Base-by-base conservation (phyloP, 2,113 vertebrate species). In the Lampris incognitus region DNA sequence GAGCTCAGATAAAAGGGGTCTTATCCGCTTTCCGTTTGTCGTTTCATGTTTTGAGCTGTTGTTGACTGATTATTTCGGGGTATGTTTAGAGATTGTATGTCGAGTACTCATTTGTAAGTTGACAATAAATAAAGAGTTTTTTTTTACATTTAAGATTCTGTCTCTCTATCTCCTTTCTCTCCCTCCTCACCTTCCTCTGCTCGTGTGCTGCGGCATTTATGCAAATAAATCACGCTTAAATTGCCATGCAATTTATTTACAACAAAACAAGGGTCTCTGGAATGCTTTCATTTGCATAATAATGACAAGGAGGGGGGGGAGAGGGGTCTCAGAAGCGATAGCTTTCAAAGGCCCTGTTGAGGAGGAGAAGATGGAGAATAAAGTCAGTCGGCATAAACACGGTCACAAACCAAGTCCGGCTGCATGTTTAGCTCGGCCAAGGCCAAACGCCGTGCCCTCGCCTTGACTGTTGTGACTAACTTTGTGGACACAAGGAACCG, bases 171-270 rank as follows among this genome's bases (percentile, higher is more conserved):
- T 41, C 10, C 65, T 52, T 51, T 40, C 49, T 54, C 44, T 49
- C 5, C 38, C 5, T 37, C n/a, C 9, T 39, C 5, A 9, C 42
- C 9, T 9, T 65, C 63, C 24, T 24, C 24, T 24, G 24, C 24
- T 24, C 24, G 9, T 41, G 66, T 13, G 9, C 66, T 42, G 6
- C 4, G 9, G 24, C 9, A 56, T 37, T 64, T 75, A 9, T 62
- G 81, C 81, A 76, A 82, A 85, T 81, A 62, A 76, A 69, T 38
- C 60, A 46, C 0, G 1, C 57, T 73, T 66, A 79, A 89, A 88
- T 87, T 87, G 87, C 69, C 54, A 49, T 81, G 59, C 81, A 85
- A 75, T 85, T 83, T 87, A 88, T 88, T 87, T 68, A 86, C 81
- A 60, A 71, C 68, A 13, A 24, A 79, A 68, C 41, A 39, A 83